These are phyloP conservation scores for Enteromius trimaculatus DNA, from an alignment of 2,797 vertebrate species.

Conservation along the genomic window DNA sequence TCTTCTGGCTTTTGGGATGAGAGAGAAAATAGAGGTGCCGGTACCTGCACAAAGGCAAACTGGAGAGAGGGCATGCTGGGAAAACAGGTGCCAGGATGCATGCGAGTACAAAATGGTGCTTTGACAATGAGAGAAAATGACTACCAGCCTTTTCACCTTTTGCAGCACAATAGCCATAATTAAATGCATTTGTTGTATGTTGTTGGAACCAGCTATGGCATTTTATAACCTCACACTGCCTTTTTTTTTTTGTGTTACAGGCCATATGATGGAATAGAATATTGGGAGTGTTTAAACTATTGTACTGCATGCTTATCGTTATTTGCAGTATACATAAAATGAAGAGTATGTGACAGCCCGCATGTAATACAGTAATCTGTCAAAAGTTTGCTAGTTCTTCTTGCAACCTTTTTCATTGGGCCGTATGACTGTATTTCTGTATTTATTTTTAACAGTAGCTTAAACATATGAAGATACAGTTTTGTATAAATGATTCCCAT, in stretches of 20 bases:
- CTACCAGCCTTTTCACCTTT: slow-evolving; percentile 23
- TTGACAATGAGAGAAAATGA: slow-evolving; percentile 33
- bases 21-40: slow-evolving; percentile 8
- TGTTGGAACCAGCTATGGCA: not conserved
- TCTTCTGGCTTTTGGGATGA: slow-evolving; percentile 51
- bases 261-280: not conserved
- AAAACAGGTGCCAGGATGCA: slow-evolving; percentile 38
- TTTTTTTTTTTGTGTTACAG: not conserved
- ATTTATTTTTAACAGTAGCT: not conserved
- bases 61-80: slow-evolving; percentile 45
- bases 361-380: not conserved
- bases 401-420: not conserved
- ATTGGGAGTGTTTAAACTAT: not conserved
- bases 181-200: not conserved
- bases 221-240: not conserved
- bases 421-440: not conserved
- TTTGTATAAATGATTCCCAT: not conserved
- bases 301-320: not conserved
- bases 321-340: not conserved
- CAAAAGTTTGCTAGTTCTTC: not conserved
- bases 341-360: not conserved
- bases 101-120: slow-evolving; percentile 9
- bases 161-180: slow-evolving; percentile 16
- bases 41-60: slow-evolving; percentile 38
- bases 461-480: not conserved